A percentile compares a stretch with the other conserved stretches of the same genome.
These are phyloP conservation scores for Nomada fabriciana DNA, from an alignment of 2,888 invertebrate species.

Conservation along the genomic window DNA sequence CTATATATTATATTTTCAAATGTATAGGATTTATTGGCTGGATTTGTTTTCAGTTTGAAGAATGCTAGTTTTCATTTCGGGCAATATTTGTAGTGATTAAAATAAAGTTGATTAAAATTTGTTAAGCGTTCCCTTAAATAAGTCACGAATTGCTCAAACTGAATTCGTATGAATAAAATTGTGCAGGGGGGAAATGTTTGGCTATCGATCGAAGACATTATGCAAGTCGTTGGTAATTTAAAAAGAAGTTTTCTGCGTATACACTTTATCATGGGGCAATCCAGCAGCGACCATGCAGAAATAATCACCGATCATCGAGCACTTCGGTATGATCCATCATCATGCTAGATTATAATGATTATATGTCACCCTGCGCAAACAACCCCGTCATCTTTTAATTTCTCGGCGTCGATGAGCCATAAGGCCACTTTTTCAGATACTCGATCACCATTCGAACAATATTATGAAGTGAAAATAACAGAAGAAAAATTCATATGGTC, in stretches of 20 bases:
- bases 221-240: neutral
- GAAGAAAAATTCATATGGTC: constrained; percentile 4
- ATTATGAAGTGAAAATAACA: constrained; percentile 39
- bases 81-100: too few relatives aligned
- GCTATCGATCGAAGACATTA: neutral
- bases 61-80: too few relatives aligned
- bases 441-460: constrained; percentile 25
- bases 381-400: constrained; percentile 44
- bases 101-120: too few relatives aligned
- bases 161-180: neutral
- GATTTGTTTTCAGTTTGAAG: too few relatives aligned
- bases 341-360: constrained; percentile 74
- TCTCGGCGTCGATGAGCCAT: constrained; percentile 12
- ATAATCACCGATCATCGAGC: constrained; percentile 46
- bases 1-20: neutral
- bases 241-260: neutral
- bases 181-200: neutral
- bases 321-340: constrained; percentile 71
- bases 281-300: constrained; percentile 29
- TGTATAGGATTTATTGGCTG: too few relatives aligned
- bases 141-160: neutral
- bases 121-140: too few relatives aligned
- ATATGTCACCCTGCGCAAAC: constrained; percentile 59
- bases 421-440: neutral
- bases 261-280: constrained; percentile 18